Percentiles rank a stretch among this genome's conserved stretches.
These are phyloP conservation scores for Eudyptes chrysolophus DNA, from an alignment of 2,113 vertebrate genomes.

Conservation along the genomic window DNA sequence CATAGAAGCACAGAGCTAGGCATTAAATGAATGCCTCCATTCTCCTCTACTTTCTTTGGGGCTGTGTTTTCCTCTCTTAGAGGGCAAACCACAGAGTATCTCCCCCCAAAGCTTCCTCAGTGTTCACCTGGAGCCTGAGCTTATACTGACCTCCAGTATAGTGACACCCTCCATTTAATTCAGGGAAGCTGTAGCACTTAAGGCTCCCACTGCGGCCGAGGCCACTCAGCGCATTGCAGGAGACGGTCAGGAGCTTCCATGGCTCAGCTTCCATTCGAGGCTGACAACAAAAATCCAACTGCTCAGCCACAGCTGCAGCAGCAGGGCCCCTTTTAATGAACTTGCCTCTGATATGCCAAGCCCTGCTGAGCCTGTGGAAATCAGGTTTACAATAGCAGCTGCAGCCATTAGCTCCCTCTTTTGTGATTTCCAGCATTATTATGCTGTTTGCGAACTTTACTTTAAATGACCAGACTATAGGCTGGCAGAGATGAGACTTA, in stretches of 20 bases:
- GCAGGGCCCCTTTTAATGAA: constrained; percentile 15
- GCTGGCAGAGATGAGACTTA: constrained; percentile 15
- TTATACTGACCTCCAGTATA: background rate
- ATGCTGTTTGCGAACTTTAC: constrained; percentile 43
- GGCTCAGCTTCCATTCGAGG: background rate
- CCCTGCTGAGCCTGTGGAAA: constrained; percentile 70
- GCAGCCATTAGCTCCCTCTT: constrained; percentile 59
- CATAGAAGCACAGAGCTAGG: background rate
- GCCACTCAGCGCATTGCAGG: background rate
- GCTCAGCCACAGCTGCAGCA: constrained; percentile 49
- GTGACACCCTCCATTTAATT: background rate
- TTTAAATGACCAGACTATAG: constrained; percentile 15
- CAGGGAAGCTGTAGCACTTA: accelerated
- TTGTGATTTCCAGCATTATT: constrained; percentile 70
- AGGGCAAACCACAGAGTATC: background rate
- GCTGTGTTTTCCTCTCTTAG: background rate
- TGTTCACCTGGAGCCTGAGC: background rate
- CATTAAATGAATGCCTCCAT: background rate
- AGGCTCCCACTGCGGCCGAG: background rate
- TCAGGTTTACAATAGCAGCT: constrained; percentile 65
- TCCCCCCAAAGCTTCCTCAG: background rate
- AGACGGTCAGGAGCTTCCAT: background rate
- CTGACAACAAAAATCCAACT: background rate
- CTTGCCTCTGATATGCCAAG: constrained; percentile 39
- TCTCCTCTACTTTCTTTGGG: background rate